Conservation (phyloP, 2,888 invertebrate species). For the Stenodema calcarata region DNA sequence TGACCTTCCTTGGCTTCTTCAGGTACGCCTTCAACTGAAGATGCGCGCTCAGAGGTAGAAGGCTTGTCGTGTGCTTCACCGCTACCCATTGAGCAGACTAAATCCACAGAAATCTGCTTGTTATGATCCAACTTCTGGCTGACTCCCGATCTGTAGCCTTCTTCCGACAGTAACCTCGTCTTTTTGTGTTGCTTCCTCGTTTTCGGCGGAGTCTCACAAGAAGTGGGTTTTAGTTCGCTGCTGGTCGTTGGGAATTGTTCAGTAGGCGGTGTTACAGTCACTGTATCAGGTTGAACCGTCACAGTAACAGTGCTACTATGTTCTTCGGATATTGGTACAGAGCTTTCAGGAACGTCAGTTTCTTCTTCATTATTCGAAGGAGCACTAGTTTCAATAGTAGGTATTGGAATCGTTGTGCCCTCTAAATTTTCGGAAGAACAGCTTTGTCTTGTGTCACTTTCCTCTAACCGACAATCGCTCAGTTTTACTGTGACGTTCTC, state of each 20-base stretch:
- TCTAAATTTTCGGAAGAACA: neutral
- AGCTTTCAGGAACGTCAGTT: neutral
- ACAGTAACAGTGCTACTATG: conserved; percentile 70
- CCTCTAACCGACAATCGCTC: conserved; percentile 28
- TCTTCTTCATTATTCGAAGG: conserved; percentile 6
- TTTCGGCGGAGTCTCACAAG: conserved; percentile 12
- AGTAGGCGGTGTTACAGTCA: conserved; percentile 59
- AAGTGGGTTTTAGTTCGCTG: conserved; percentile 4
- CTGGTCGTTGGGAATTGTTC: conserved; percentile 53
- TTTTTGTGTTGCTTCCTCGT: conserved; percentile 18
- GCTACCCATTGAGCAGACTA: conserved; percentile 31
- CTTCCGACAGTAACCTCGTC: conserved; percentile 39
- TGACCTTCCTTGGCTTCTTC: conserved; percentile 52
- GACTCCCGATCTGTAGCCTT: neutral
- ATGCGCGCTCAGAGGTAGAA: conserved; percentile 21
- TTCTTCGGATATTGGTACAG: conserved; percentile 59
- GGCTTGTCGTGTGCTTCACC: neutral
- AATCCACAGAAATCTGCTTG: conserved; percentile 45
- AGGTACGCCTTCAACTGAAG: conserved; percentile 33
- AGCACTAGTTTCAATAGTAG: conserved; percentile 16
- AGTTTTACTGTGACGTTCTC: conserved; percentile 22
- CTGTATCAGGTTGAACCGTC: conserved; percentile 71
- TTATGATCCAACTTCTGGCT: conserved; percentile 19
- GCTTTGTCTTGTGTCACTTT: neutral
- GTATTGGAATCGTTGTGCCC: neutral